phyloP scores from a whole-genome alignment of 2,888 invertebrate species.

The Drosophila planitibia region DNA sequence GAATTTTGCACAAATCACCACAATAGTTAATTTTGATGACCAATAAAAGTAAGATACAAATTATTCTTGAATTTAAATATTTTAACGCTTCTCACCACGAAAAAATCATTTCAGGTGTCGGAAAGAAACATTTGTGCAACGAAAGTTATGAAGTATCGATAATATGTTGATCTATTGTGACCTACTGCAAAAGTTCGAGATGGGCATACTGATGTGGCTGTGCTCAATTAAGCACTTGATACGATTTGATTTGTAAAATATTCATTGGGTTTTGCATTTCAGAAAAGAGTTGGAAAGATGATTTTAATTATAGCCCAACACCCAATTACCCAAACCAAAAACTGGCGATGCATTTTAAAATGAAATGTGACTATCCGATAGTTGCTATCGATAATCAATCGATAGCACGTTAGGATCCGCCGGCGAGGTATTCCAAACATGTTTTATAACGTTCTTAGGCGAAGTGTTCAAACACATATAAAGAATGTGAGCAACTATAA shows the following conservation, averaged over 20 bases:
- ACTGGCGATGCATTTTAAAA: background rate
- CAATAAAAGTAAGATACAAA: too few species aligned
- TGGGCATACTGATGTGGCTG: background rate
- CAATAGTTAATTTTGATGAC: background rate
- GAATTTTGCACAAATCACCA: background rate
- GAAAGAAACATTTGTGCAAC: background rate
- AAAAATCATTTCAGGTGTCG: too few species aligned
- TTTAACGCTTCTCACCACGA: background rate
- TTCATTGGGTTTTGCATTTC: background rate
- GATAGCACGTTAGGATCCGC: slow-evolving; percentile 7
- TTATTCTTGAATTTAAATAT: background rate
- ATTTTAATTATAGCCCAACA: background rate
- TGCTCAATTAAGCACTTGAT: background rate
- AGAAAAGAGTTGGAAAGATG: background rate
- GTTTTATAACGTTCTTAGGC: slow-evolving; percentile 61
- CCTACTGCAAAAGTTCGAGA: background rate
- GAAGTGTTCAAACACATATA: slow-evolving; percentile 46
- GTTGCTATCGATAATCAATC: slow-evolving; percentile 19
- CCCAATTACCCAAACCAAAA: background rate
- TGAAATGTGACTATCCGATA: background rate
- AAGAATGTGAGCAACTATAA: slow-evolving; percentile 34
- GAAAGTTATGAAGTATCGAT: background rate
- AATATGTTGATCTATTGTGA: background rate
- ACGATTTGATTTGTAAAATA: background rate
- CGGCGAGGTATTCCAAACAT: slow-evolving; percentile 33